Conservation (phyloP, 2,888 invertebrate genomes). For the Sturmia bella region DNA sequence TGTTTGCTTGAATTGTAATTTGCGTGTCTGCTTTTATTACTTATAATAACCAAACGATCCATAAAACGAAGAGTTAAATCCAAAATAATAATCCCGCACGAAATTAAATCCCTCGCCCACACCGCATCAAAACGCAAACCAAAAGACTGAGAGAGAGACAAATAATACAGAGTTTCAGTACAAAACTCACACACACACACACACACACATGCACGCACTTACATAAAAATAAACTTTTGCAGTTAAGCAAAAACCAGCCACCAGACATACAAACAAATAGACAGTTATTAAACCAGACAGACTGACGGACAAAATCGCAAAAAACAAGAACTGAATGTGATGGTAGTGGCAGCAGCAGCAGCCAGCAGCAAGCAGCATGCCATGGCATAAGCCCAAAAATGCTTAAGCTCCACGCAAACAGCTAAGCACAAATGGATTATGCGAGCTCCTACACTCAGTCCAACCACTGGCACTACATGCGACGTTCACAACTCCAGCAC, state of each 20-base stretch:
- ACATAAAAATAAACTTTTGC: constrained; percentile 28
- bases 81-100: constrained; percentile 81
- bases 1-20: constrained; percentile 51
- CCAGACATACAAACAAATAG: constrained; percentile 39
- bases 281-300: constrained; percentile 41
- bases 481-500: constrained; percentile 40
- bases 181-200: constrained; percentile 15
- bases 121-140: constrained; percentile 64
- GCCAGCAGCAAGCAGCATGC: constrained; percentile 45
- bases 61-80: constrained; percentile 81
- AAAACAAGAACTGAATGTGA: constrained; percentile 26
- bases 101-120: constrained; percentile 81
- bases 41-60: constrained; percentile 77
- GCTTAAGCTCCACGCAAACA: constrained; percentile 65
- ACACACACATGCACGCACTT: constrained; percentile 15
- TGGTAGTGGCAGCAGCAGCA: constrained; percentile 42
- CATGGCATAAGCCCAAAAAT: constrained; percentile 64
- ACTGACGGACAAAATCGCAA: constrained; percentile 31
- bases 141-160: constrained; percentile 5
- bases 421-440: constrained; percentile 70
- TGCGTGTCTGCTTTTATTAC: constrained; percentile 68
- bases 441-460: constrained; percentile 69
- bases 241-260: constrained; percentile 33
- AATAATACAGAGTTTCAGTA: constrained; percentile 47
- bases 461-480: constrained; percentile 3